These are phyloP conservation scores for Proctacanthus coquilletti DNA, from an alignment of 1,140 invertebrate genomes.

Conservation along the genomic window DNA sequence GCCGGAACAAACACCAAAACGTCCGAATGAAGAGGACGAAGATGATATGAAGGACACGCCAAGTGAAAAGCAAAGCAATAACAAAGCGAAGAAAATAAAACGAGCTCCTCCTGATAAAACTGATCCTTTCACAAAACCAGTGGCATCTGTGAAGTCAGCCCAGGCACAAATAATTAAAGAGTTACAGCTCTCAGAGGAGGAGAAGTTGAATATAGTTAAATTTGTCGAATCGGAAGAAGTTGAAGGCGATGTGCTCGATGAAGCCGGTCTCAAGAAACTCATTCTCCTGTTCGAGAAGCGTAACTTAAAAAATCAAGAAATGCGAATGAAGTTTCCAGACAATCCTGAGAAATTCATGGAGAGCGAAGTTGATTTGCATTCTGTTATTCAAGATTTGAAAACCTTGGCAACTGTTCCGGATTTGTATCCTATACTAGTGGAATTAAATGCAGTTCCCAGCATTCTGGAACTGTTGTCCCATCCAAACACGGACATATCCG, in stretches of 20 bases:
- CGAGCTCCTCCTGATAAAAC: no score
- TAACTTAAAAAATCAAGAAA: constrained; percentile 89
- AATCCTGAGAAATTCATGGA: constrained; percentile 98
- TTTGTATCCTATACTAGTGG: constrained; percentile 81
- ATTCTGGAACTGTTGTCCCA: constrained; percentile 87
- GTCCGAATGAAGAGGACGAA: constrained; percentile 53
- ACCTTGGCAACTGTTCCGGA: constrained; percentile 89
- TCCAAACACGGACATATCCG: constrained; percentile 91
- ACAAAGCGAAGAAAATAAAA: no score
- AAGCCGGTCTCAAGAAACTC: constrained; percentile 73
- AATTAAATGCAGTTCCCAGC: constrained; percentile 74
- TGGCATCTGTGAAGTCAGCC: constrained; percentile 25
- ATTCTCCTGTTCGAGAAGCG: constrained; percentile 88
- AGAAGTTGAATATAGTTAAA: constrained; percentile 62
- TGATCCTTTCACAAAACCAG: constrained; percentile 21
- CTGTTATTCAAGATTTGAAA: constrained; percentile 84
- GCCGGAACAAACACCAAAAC: constrained; percentile 64
- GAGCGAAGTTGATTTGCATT: constrained; percentile 90
- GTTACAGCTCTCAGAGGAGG: constrained; percentile 42
- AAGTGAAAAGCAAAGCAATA: no score
- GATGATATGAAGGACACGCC: no score
- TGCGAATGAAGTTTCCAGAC: constrained; percentile 97
- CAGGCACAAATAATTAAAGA: constrained; percentile 29
- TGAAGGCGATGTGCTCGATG: constrained; percentile 68
- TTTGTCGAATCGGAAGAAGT: constrained; percentile 68